These are phyloP conservation scores for Drosophila saltans DNA, from an alignment of 1,140 invertebrate genomes.

Conservation along the genomic window DNA sequence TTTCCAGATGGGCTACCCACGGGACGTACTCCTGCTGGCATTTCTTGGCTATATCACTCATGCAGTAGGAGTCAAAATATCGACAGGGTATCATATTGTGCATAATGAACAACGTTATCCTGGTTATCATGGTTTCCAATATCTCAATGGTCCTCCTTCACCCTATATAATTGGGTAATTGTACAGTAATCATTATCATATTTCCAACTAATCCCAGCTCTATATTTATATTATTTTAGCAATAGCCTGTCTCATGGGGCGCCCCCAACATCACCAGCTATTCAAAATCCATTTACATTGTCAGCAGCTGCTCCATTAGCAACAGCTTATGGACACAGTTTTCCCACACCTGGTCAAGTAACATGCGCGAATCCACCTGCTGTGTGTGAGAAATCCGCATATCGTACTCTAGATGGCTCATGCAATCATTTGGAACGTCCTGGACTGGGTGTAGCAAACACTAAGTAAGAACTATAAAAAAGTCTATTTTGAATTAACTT, in stretches of 20 bases:
- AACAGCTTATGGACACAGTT: constrained; percentile 54
- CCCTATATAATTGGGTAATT: constrained; percentile 50
- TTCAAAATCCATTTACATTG: constrained; percentile 58
- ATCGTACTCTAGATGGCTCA: constrained; percentile 91
- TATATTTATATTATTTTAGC: constrained; percentile 19
- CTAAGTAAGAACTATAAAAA: constrained; percentile 28
- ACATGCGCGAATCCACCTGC: constrained; percentile 82
- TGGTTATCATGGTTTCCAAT: constrained; percentile 48
- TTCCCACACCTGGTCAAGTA: constrained; percentile 60
- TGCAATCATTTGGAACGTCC: constrained; percentile 93
- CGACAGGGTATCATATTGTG: constrained; percentile 72
- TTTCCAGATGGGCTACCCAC: constrained; percentile 41
- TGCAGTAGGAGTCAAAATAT: constrained; percentile 55
- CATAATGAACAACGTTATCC: constrained; percentile 59
- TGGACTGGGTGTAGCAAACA: constrained; percentile 88
- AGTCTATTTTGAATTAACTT: too few species aligned
- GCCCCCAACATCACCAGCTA: constrained; percentile 56
- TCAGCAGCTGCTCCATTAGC: constrained; percentile 20
- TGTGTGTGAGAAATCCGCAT: constrained; percentile 85
- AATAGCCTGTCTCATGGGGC: constrained; percentile 47
- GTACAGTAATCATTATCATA: too few species aligned
- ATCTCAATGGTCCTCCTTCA: constrained; percentile 40
- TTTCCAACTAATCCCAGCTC: too few species aligned
- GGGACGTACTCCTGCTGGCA: constrained; percentile 46
- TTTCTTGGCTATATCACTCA: constrained; percentile 36